phyloP scores from a whole-genome alignment of 2,797 vertebrate genomes.

The Tolypeutes matacus region DNA sequence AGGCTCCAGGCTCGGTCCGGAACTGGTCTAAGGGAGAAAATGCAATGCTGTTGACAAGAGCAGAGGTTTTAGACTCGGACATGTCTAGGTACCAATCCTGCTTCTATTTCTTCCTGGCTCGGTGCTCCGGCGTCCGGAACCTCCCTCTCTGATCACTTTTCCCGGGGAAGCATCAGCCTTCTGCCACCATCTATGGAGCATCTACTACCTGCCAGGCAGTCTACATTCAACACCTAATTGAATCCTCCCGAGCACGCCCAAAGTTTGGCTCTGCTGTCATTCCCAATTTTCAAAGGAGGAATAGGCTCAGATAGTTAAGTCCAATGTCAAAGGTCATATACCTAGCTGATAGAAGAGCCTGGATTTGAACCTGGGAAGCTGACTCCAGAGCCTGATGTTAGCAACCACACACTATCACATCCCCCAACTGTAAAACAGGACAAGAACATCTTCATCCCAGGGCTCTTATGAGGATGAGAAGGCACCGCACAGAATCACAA shows the following conservation, averaged over 20 bases:
- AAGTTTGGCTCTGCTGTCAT: neutral
- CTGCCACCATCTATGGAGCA: neutral
- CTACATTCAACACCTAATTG: neutral
- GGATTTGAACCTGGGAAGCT: neutral
- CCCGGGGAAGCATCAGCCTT: neutral
- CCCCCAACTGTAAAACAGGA: neutral
- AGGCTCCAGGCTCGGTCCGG: neutral
- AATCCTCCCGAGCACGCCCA: neutral
- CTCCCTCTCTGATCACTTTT: neutral
- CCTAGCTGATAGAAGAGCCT: neutral
- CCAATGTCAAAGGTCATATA: neutral
- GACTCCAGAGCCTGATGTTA: neutral
- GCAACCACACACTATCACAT: neutral
- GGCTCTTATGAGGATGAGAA: neutral
- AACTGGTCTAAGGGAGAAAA: neutral
- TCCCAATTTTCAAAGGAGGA: neutral
- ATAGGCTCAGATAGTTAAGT: neutral
- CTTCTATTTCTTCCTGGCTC: slow-evolving; percentile 7
- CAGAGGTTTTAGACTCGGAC: neutral
- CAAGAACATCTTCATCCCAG: no score
- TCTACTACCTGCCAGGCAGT: neutral
- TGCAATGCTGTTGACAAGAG: neutral
- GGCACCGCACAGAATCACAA: no score
- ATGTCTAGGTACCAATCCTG: neutral
- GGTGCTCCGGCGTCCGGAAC: neutral